Base-by-base conservation (phyloP, 2,888 invertebrate species). In the Odontomyia ornata region DNA sequence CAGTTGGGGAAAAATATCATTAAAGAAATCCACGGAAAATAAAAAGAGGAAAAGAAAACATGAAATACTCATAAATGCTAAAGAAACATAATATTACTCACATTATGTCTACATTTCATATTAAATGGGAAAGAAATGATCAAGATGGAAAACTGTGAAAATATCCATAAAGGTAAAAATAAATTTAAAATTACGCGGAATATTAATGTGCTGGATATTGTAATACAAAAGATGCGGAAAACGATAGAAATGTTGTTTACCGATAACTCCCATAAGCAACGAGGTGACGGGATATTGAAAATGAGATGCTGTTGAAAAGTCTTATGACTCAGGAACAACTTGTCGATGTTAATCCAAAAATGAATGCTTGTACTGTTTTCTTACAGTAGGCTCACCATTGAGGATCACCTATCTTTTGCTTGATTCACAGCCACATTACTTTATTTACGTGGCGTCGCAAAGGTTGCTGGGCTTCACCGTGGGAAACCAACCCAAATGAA, bases 191-290 rank as follows among this genome's bases (percentile, higher is more conserved):
- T 30, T 56, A 72, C 71, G 15, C 27, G 67, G 67, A 47, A 28
- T 21, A 43, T n/a, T 9, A 73, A 73, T 18, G 43, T 28, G 23
- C 13, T 36, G 5, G n/a, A n/a, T 36, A 36, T 36, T 23, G 73
- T 36, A 73, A 60, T 28, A 69, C 36, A 73, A 73, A 60, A 73
- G 60, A 73, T 60, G 73, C 60, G 73, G 73, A 73, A 73, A 73
- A 73, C 36, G 57, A 60, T 36, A 73, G 36, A 73, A 73, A 73
- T 21, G 60, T 25, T 73, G 27, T 73, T 57, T 43, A 57, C 23
- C 73, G 60, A 57, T 36, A 57, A 36, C 27, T 73, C 43, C 9
- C 21, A 21, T 2, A 21, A 25, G 23, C 15, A 47, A 43, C 30
- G n/a, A n/a, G 72, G 2, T 28, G 4, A 56, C 28, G 72, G 27